Evolutionary conservation across 2,888 invertebrate genomes (phyloP), one percentile per base, ranked within the genome.

Genomic region (Ormyrus pomaceus): DNA sequence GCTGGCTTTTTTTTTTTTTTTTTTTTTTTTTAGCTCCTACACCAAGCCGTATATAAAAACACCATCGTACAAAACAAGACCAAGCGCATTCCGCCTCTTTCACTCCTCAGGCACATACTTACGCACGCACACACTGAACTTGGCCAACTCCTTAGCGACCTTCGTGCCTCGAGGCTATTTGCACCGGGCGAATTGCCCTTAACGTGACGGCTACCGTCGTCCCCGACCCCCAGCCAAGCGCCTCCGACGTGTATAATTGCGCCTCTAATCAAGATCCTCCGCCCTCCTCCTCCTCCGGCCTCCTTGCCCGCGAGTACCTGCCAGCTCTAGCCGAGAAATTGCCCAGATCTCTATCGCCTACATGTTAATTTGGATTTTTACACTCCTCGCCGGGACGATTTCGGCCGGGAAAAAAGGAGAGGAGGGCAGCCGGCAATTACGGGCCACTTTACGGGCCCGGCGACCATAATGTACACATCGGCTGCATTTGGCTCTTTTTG

Each of bases 151-250:
- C 34, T 34, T 34, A 34, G 45, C 79, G 79, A 77, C 65, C 79
- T 82, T 77, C 79, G 79, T 79, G 82, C 9, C 65, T 34, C 73
- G 74, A 77, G 79, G 76, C 81, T 76, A 70, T 81, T 79, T 69
- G 68, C 78, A 68, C 68, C 10, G 50, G 72, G 13, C 64, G 64
- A 46, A 46, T 13, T 72, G 73, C 77, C 77, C 81, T 76, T 80
- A 76, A 76, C 79, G 64, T 75, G 75, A 70, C 65, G 53, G 48
- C 76, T n/a, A 50, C 9, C 73, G 48, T 50, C 34, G 34, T 34
- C 34, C 34, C 62, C 72, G 53, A 50, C 66, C 62, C 59, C 73
- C 59, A 48, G 55, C 11, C 58, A 10, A 19, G 50, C 68, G n/a
- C 66, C 59, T 48, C 66, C 50, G 46, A 61, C 65, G 53, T 48